phyloP scores from a whole-genome alignment of 2,797 vertebrate genomes.

The Prunella strophiata region DNA sequence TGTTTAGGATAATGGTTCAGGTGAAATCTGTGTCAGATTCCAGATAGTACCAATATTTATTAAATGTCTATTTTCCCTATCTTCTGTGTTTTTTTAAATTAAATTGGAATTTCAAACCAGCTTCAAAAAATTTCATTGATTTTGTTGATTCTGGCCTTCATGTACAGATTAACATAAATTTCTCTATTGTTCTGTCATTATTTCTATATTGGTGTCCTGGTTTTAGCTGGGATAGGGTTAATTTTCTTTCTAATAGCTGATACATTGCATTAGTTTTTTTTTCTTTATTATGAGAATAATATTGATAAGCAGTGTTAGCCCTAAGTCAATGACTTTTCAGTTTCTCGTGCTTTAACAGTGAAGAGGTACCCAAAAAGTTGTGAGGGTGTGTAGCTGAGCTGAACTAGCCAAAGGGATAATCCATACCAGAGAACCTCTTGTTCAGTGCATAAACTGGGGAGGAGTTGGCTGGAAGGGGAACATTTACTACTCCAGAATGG shows the following conservation, averaged over 20 bases:
- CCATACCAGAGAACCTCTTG: not conserved
- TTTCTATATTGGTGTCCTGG: not conserved
- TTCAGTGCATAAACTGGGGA: too few relatives aligned
- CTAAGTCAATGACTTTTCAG: not conserved
- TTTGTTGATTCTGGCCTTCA: not conserved
- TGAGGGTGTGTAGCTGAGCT: not conserved
- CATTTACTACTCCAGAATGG: accelerated
- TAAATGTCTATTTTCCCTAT: not conserved
- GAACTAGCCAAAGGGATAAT: not conserved
- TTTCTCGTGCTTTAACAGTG: not conserved
- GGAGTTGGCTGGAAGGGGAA: not conserved
- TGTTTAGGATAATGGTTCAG: not conserved
- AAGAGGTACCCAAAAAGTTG: not conserved
- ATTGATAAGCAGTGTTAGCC: not conserved
- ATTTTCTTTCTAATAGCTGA: not conserved
- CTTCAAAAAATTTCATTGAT: not conserved
- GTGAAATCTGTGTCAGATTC: not conserved
- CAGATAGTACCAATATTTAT: not conserved
- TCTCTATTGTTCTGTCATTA: not conserved
- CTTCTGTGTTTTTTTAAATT: not conserved
- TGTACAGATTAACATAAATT: not conserved
- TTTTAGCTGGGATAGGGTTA: not conserved
- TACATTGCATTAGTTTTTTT: not conserved
- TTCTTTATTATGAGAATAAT: not conserved
- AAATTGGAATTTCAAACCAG: not conserved